Evolutionary conservation across 2,888 invertebrate species (phyloP), one percentile per base, ranked within the genome.

Genomic region (Drosophila longiperda): DNA sequence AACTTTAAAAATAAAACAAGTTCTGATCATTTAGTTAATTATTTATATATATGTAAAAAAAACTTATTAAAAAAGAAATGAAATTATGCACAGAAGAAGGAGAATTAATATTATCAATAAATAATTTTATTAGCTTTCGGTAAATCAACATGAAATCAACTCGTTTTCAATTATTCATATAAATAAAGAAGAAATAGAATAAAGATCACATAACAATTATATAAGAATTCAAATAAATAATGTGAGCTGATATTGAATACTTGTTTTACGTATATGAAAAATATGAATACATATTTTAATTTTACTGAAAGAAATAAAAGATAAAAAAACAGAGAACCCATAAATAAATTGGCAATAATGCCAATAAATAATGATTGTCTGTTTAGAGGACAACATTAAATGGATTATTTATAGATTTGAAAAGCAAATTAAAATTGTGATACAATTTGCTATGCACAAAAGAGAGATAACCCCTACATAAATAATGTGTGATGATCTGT

Each of bases 401-500:
- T 38, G 3, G 7, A 8, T 8, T 17, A 17, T 38, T 17, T 38
- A 45, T 23, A 6, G 23, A 7, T 23, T 12, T 23, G 15, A 26
- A 20, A 17, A 34, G 8, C 12, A n/a, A 12, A 52, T 20, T 4
- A 33, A 15, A 34, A 53, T 34, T 23, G 23, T 53, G 34, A 12
- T 32, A 5, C 26, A 50, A 9, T 17, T 17, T 17, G 17, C 36
- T 6, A 5, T 15, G 15, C 15, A 15, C 15, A 15, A 15, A 12
- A 36, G 36, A 7, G 15, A 7, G 15, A 6, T 6, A 45, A 20
- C 20, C 20, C 7, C 7, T 45, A 12, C 12, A 40, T n/a, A 38
- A 60, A 23, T 45, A 15, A 50, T 63, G 50, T 32, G 48, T 48
- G 60, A 70, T 55, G 55, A 66, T 53, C 75, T 63, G 57, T 45